Conservation (phyloP, 1,140 invertebrate species). For the Aradophagus sp. region DNA sequence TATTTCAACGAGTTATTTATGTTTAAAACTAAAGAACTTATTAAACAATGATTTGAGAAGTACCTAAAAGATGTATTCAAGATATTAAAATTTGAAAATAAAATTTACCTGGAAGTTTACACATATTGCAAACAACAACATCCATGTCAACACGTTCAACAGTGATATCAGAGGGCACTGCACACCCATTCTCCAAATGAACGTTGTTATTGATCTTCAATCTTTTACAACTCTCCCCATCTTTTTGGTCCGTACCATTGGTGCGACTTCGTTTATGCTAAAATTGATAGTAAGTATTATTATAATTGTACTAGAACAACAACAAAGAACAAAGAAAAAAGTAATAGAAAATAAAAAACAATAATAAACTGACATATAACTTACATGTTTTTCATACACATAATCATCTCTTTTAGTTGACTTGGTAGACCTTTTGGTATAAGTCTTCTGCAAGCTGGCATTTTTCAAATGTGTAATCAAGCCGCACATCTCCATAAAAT, state of each 20-base stretch:
- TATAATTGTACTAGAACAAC: too few species aligned
- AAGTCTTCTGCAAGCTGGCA: conserved; percentile 8
- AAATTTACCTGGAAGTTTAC: conserved; percentile 22
- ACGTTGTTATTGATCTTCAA: conserved; percentile 13
- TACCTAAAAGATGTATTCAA: too few species aligned
- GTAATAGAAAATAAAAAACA: background rate
- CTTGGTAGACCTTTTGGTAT: conserved; percentile 12
- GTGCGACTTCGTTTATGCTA: conserved; percentile 22
- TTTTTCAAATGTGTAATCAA: conserved; percentile 27
- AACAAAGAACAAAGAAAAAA: background rate
- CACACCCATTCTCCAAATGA: conserved; percentile 26
- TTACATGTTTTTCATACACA: conserved; percentile 35
- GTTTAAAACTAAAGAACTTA: too few species aligned
- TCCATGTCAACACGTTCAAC: conserved; percentile 19
- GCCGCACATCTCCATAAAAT: conserved; percentile 40
- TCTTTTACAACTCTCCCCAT: conserved; percentile 21
- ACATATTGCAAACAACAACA: conserved; percentile 8
- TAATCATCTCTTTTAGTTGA: conserved; percentile 32
- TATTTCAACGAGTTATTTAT: too few species aligned
- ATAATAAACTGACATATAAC: background rate
- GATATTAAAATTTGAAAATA: background rate
- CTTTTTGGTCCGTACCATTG: conserved; percentile 23
- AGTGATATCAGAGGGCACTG: conserved; percentile 8
- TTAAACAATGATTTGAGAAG: too few species aligned
- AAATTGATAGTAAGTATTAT: too few species aligned